Percentiles rank a stretch among this genome's conserved stretches.
These are phyloP conservation scores for Hyperoplus lanceolatus DNA, from an alignment of 2,797 vertebrate species.

Conservation along the genomic window DNA sequence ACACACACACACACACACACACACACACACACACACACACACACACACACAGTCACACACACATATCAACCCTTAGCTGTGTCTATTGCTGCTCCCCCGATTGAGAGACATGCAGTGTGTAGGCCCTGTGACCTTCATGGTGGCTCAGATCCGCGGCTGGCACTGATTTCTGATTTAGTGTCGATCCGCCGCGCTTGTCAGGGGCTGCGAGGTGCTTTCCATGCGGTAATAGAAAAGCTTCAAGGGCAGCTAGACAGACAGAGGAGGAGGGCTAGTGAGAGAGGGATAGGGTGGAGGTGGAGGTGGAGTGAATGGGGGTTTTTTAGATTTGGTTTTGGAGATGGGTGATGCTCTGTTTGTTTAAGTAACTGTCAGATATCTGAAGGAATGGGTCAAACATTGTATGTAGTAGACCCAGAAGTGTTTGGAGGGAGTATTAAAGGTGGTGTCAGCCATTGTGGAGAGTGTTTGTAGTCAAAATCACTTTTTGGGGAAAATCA, in stretches of 20 bases:
- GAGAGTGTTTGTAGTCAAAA: no score
- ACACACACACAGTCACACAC: slow-evolving; percentile 27
- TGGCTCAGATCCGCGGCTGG: slow-evolving; percentile 99
- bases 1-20: slow-evolving; percentile 36
- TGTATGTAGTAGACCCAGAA: slow-evolving; percentile 24
- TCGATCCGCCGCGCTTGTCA: slow-evolving; percentile 99
- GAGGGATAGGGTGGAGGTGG: slow-evolving; percentile 54
- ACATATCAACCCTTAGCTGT: slow-evolving; percentile 66
- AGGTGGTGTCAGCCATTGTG: no score
- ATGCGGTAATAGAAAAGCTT: slow-evolving; percentile 99
- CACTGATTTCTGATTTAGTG: slow-evolving; percentile 99
- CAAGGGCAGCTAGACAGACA: slow-evolving; percentile 90
- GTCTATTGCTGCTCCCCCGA: slow-evolving; percentile 83
- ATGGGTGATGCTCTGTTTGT: slow-evolving; percentile 69
- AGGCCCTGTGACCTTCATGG: slow-evolving; percentile 99
- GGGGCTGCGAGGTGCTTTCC: slow-evolving; percentile 99
- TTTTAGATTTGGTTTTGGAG: slow-evolving; percentile 72
- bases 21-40: slow-evolving; percentile 37
- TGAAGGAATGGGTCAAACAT: slow-evolving; percentile 59
- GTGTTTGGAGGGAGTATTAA: slow-evolving; percentile 11
- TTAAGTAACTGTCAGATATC: slow-evolving; percentile 67
- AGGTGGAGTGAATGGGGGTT: slow-evolving; percentile 63
- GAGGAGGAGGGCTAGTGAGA: slow-evolving; percentile 68
- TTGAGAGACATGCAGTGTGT: slow-evolving; percentile 82
- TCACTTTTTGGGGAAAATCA: no score